phyloP scores from a whole-genome alignment of 2,113 vertebrate species.

The Sinocyclocheilus maitianheensis region DNA sequence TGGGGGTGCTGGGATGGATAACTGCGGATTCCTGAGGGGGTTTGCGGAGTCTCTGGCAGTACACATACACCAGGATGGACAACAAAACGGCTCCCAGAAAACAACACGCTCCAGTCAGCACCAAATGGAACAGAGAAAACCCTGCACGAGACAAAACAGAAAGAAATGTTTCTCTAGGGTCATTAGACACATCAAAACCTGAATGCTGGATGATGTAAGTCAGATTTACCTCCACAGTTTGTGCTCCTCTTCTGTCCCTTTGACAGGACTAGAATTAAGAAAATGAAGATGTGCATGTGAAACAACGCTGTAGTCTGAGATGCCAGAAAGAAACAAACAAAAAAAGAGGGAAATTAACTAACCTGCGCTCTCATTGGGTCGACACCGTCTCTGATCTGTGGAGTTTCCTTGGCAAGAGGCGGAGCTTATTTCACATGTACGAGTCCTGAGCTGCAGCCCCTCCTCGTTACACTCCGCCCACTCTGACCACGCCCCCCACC shows the following conservation, averaged over 20 bases:
- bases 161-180: background rate
- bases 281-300: background rate
- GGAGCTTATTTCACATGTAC: slow-evolving; percentile 74
- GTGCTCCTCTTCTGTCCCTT: slow-evolving; percentile 83
- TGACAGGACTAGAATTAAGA: slow-evolving; percentile 80
- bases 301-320: background rate
- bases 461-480: slow-evolving; percentile 89
- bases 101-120: slow-evolving; percentile 86
- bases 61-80: slow-evolving; percentile 85
- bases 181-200: background rate
- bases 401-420: slow-evolving; percentile 83
- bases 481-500: slow-evolving; percentile 87
- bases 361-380: slow-evolving; percentile 87
- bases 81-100: slow-evolving; percentile 91
- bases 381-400: slow-evolving; percentile 85
- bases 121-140: slow-evolving; percentile 90
- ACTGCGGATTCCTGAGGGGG: slow-evolving; percentile 89
- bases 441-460: slow-evolving; percentile 81
- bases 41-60: slow-evolving; percentile 86
- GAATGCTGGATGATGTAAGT: background rate
- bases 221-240: slow-evolving; percentile 83
- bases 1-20: slow-evolving; percentile 94
- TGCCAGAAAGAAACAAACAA: background rate
- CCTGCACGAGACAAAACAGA: slow-evolving; percentile 67
- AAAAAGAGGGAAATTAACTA: slow-evolving; percentile 28